phyloP scores from a whole-genome alignment of 2,888 invertebrate species.

The Ophion obscuratus region DNA sequence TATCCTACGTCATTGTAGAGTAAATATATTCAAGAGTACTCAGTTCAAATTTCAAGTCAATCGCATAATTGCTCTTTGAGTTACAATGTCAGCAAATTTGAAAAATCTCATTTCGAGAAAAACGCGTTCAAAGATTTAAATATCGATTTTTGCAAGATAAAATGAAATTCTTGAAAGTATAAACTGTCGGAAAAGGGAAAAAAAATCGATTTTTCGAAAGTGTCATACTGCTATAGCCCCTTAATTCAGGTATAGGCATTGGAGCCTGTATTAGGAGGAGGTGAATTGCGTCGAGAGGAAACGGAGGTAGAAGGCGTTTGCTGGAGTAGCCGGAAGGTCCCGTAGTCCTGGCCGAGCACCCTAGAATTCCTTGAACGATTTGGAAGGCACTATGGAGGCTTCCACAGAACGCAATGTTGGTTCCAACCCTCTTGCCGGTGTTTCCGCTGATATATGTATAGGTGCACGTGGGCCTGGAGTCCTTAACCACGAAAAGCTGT shows the following conservation, averaged over 20 bases:
- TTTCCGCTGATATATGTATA: conserved; percentile 12
- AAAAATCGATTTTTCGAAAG: no score
- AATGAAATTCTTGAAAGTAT: no score
- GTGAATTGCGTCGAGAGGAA: conserved; percentile 35
- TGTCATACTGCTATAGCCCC: no score
- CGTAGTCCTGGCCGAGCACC: conserved; percentile 51
- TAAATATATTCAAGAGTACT: no score
- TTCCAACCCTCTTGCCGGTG: neutral
- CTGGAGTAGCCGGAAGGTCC: conserved; percentile 69
- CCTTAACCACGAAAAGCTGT: conserved; percentile 44
- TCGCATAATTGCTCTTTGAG: no score
- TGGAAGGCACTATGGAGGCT: conserved; percentile 18
- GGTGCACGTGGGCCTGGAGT: neutral
- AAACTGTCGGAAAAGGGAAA: no score
- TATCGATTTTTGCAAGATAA: no score
- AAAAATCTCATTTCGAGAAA: no score
- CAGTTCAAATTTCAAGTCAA: no score
- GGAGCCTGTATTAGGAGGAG: neutral
- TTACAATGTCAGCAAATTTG: no score
- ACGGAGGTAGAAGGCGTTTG: conserved; percentile 67
- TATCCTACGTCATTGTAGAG: no score
- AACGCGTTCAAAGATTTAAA: no score
- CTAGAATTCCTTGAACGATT: conserved; percentile 69
- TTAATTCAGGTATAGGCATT: neutral
- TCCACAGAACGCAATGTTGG: conserved; percentile 33